Percentiles rank a stretch among this genome's conserved stretches.
Evolutionary conservation across 2,797 vertebrate genomes (phyloP).

Genomic region (Scarus forsteni): DNA sequence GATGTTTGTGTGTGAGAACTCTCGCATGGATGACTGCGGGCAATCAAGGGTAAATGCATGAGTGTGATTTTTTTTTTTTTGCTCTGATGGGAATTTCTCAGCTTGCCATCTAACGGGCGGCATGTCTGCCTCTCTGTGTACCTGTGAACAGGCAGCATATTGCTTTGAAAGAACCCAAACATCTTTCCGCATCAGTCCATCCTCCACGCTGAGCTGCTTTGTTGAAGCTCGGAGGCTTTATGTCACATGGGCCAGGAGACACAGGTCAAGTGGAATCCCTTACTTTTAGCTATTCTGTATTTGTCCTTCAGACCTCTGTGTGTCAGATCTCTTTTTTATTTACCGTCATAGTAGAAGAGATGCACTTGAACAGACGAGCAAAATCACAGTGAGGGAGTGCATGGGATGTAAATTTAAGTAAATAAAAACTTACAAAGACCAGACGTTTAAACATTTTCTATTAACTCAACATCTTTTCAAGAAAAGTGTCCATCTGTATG

Average conservation of each 20-base stretch:
- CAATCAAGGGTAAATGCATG: conserved; percentile 57
- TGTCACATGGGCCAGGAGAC: conserved; percentile 43
- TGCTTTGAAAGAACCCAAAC: conserved; percentile 54
- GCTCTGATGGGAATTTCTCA: conserved; percentile 51
- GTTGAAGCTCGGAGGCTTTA: conserved; percentile 22
- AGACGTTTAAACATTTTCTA: no score
- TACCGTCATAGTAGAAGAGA: neutral
- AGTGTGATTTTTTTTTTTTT: conserved; percentile 43
- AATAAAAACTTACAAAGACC: neutral
- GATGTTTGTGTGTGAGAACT: conserved; percentile 22
- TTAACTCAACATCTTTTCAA: no score
- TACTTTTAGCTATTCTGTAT: conserved; percentile 18
- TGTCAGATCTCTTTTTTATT: neutral
- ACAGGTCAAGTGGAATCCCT: conserved; percentile 52
- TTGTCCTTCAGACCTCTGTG: conserved; percentile 17
- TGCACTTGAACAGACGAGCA: neutral
- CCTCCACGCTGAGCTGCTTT: conserved; percentile 22
- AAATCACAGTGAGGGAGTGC: neutral
- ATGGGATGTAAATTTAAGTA: neutral
- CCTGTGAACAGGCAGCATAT: conserved; percentile 52
- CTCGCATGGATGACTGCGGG: conserved; percentile 43
- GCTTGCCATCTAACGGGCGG: conserved; percentile 34
- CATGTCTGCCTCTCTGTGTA: conserved; percentile 21
- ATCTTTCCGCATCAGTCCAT: conserved; percentile 27
- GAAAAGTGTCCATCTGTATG: no score